Evolutionary conservation across 2,888 invertebrate species (phyloP), one percentile per base, ranked within the genome.

Genomic region (Boloria euphrosyne): DNA sequence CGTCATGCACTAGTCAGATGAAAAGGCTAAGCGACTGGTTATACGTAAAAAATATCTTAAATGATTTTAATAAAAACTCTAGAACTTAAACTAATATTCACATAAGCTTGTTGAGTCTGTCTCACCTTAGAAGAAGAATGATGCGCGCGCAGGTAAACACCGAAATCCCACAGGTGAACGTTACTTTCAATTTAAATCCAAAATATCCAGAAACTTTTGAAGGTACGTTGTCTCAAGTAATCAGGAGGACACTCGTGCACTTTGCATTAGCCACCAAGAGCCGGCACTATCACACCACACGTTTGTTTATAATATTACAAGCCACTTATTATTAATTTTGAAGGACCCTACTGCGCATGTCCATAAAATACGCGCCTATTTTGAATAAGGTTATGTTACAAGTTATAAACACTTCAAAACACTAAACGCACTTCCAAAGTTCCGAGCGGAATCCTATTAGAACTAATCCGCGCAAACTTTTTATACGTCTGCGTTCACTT

Each of bases 81-180:
- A 62, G 4, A 65, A 6, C 49, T 14, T 18, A n/a, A 13, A 44
- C 14, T 44, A 57, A 44, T 44, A n/a, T 14, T 14, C 14, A 16
- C 13, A 7, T 17, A 16, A 58, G 14, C 27, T 49, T 47, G 31
- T 53, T 38, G 53, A 81, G 87, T 85, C 78, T 47, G 87, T 85
- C 78, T 47, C 59, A 92, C 92, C 92, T 92, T 86, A 84, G 82
- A 82, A 66, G 57, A 82, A 85, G 83, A 87, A 84, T 78, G 84
- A 80, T 92, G 91, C 91, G 91, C 91, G 92, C 91, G 91, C 91
- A 92, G 89, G 84, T 86, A 83, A 85, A 85, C 85, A 84, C 84
- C 84, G 79, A 84, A 89, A 87, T 90, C 86, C 90, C 86, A 91
- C 90, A 90, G 90, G 91, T 90, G 90, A 86, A 86, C 86, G 86